Evolutionary conservation across 2,888 invertebrate genomes (phyloP).

Genomic region (Ochropleura leucogaster): DNA sequence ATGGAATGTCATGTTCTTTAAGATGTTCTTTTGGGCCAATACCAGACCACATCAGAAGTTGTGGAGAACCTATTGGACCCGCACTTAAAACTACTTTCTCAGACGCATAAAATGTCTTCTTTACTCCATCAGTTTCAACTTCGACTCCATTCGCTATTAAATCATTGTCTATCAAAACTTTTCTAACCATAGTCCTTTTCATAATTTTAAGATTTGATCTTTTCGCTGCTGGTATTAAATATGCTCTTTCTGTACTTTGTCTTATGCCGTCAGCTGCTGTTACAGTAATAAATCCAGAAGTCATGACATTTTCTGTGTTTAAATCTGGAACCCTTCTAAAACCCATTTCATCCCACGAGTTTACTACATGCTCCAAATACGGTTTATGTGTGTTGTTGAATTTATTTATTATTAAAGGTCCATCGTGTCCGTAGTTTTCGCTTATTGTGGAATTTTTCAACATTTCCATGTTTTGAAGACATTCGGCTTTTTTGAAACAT

Average conservation of each 20-base stretch:
- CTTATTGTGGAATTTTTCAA: constrained; percentile 64
- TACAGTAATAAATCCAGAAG: constrained; percentile 84
- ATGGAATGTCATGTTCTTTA: constrained; percentile 68
- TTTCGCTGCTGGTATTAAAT: constrained; percentile 71
- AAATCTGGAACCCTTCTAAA: constrained; percentile 77
- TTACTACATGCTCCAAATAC: constrained; percentile 67
- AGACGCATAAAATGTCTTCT: constrained; percentile 19
- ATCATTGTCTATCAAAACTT: constrained; percentile 48
- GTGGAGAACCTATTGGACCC: constrained; percentile 81
- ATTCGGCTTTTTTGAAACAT: constrained; percentile 89
- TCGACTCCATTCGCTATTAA: constrained; percentile 53
- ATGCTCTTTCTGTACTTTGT: constrained; percentile 91
- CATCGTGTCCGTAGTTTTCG: constrained; percentile 79
- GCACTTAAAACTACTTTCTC: constrained; percentile 82
- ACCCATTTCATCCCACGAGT: constrained; percentile 85
- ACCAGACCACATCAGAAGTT: constrained; percentile 82
- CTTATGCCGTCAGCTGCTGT: constrained; percentile 86
- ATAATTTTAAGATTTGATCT: constrained; percentile 57
- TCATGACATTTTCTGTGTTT: constrained; percentile 82
- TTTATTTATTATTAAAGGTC: constrained; percentile 84
- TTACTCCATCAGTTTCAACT: constrained; percentile 37
- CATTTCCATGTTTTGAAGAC: constrained; percentile 72
- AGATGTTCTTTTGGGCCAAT: constrained; percentile 79
- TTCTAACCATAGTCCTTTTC: constrained; percentile 46
- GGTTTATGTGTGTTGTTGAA: constrained; percentile 80